Percentiles rank a stretch among this genome's conserved stretches.
phyloP scores from a whole-genome alignment of 1,140 invertebrate genomes.

The Leguminivora glycinivorella region DNA sequence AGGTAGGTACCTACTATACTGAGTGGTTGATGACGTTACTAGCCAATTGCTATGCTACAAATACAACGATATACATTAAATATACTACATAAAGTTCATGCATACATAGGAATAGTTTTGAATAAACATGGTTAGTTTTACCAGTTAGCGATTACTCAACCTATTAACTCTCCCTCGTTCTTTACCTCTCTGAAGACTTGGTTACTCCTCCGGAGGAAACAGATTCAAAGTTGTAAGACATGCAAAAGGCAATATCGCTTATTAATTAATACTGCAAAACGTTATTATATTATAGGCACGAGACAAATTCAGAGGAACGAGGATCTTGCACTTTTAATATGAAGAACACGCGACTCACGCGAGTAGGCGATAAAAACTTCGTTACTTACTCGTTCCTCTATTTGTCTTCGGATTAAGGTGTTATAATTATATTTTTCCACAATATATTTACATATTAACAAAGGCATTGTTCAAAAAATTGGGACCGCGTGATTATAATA shows the following conservation, averaged over 20 bases:
- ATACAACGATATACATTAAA: slow-evolving; percentile 2
- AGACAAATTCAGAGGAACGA: slow-evolving; percentile 11
- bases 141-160: slow-evolving; percentile 1
- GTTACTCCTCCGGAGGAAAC: slow-evolving; percentile 81
- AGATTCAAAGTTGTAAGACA: slow-evolving; percentile 84
- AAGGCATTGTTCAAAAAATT: neutral
- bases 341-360: neutral
- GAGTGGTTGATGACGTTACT: neutral
- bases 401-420: neutral
- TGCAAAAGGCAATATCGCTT: slow-evolving; percentile 82
- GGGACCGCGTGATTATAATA: neutral
- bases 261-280: slow-evolving; percentile 77
- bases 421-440: neutral
- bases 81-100: neutral
- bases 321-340: neutral
- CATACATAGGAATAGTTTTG: neutral
- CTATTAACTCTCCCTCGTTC: neutral
- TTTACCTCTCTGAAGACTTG: slow-evolving; percentile 78
- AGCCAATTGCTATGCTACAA: neutral
- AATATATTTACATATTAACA: neutral
- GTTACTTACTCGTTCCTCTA: neutral
- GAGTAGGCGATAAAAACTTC: no score
- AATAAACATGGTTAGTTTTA: slow-evolving; percentile 12
- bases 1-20: no score
- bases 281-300: neutral